Percentiles rank a stretch among this genome's conserved stretches.
Evolutionary conservation across 2,113 vertebrate species (phyloP).

Genomic region (Athene noctua): DNA sequence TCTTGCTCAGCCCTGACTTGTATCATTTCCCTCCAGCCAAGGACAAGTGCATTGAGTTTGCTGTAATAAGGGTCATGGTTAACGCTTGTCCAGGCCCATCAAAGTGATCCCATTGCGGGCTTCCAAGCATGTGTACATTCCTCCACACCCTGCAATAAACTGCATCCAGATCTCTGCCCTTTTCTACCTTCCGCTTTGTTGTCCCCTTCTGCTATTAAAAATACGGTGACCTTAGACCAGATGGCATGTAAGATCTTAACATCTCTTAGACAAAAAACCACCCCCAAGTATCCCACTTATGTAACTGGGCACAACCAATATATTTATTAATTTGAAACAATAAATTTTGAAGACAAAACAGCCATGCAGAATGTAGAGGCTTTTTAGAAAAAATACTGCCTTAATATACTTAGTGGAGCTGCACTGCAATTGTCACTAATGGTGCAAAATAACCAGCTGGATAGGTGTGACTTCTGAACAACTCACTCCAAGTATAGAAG

Average conservation of each 20-base stretch:
- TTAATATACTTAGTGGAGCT: not conserved
- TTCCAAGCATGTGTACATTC: rapidly evolving
- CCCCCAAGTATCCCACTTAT: not conserved
- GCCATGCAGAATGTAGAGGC: rapidly evolving
- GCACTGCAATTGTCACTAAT: not conserved
- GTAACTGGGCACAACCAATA: not conserved
- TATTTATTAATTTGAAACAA: not conserved
- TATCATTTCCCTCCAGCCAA: not conserved
- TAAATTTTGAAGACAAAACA: not conserved
- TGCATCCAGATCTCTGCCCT: not conserved
- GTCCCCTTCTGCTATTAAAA: not conserved
- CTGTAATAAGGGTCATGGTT: not conserved
- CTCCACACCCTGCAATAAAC: not conserved
- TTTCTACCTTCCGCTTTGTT: not conserved
- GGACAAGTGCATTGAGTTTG: not conserved
- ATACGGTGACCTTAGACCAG: not conserved
- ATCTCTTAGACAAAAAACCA: not conserved
- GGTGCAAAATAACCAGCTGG: not conserved
- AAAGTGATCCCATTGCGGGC: not conserved
- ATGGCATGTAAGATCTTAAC: not conserved
- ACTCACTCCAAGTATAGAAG: not conserved
- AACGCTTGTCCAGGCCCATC: not conserved
- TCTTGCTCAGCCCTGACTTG: not conserved
- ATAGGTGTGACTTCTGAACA: not conserved
- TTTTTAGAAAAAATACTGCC: not conserved